Evolutionary conservation across 2,797 vertebrate genomes (phyloP), one percentile per base, ranked within the genome.

Genomic region (Myripristis murdjan): DNA sequence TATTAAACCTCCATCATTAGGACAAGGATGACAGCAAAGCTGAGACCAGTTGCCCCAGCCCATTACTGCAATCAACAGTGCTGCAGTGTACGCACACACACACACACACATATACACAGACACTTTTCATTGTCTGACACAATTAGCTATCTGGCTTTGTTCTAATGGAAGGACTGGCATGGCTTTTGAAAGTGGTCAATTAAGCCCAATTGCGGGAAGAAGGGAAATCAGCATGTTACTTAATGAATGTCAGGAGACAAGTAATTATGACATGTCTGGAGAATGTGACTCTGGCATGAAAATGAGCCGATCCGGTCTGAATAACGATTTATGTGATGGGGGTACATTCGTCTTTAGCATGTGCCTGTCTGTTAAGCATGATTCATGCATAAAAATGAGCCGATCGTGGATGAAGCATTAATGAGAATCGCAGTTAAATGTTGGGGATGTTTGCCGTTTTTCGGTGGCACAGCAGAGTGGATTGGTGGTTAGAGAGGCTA

Each of bases 201-300:
- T 94, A 93, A 86, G 84, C 67, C 58, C 77, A 81, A 88, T 91
- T 77, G 84, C 83, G 64, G 70, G 77, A 74, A 75, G 83, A 79
- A 79, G 79, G 89, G 79, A 85, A 91, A 90, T 91, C 85, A 77
- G 84, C 70, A 53, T 67, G 89, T 87, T 73, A 74, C 87, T 90
- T 91, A 92, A 92, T 92, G 88, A 93, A 92, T 91, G 90, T 86
- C 90, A 90, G 89, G 87, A 93, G 91, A 92, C 88, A 73, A 87
- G 86, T 87, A 85, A 92, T 92, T 90, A 89, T 87, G 90, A 87
- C 71, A 52, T 75, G 89, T 87, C 88, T 77, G 70, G 39, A 86
- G 79, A 87, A 79, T 67, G 67, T 66, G 85, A 79, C 77, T 85
- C 44, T n/a, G 33, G 75, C 70, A 85, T 87, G 73, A 83, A 84